phyloP scores from a whole-genome alignment of 2,113 vertebrate species.

The Nycticorax nycticorax region DNA sequence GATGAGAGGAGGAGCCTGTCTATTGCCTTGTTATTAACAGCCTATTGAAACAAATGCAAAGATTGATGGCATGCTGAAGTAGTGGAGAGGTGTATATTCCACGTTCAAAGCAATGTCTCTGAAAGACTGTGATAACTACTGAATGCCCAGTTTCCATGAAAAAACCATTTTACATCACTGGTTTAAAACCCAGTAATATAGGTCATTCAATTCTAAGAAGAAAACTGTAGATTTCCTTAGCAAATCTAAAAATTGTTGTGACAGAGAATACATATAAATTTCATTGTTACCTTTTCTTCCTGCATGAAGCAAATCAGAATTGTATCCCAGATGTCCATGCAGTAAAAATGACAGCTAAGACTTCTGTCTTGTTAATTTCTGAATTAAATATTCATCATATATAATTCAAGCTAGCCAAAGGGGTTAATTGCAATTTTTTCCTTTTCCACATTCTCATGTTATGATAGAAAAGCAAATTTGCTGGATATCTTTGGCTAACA shows the following conservation, averaged over 20 bases:
- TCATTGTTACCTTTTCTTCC: neutral
- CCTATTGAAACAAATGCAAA: neutral
- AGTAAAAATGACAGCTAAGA: neutral
- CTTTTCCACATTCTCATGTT: neutral
- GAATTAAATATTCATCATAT: neutral
- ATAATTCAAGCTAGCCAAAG: neutral
- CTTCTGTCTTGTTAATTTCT: neutral
- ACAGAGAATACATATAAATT: neutral
- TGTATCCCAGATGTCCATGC: neutral
- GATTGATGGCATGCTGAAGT: neutral
- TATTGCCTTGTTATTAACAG: neutral
- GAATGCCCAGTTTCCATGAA: neutral
- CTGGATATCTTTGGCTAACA: neutral
- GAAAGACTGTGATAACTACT: neutral
- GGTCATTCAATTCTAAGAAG: neutral
- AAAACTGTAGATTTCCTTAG: neutral
- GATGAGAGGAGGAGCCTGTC: neutral
- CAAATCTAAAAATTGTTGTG: neutral
- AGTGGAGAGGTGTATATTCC: neutral
- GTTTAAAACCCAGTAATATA: neutral
- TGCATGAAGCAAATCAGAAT: neutral
- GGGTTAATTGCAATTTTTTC: neutral
- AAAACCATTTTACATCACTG: neutral
- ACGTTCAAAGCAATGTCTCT: neutral
- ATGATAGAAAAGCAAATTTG: neutral